Evolutionary conservation across 2,113 vertebrate species (phyloP).

Genomic region (Sprattus sprattus): DNA sequence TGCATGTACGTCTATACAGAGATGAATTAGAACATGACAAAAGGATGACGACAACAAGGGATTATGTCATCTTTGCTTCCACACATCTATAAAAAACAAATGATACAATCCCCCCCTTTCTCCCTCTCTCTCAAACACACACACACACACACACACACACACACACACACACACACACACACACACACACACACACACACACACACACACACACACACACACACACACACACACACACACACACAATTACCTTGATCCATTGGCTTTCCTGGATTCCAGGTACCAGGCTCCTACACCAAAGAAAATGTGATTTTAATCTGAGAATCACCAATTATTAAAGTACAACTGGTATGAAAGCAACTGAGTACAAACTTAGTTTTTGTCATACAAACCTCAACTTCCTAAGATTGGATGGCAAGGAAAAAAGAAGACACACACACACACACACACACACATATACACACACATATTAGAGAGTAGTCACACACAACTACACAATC

Average conservation of each 20-base stretch:
- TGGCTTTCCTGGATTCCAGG: conserved; percentile 88
- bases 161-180: conserved; percentile 16
- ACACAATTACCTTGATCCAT: conserved; percentile 86
- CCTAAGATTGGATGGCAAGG: conserved; percentile 61
- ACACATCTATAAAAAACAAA: background rate
- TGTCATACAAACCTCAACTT: conserved; percentile 74
- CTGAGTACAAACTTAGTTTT: conserved; percentile 14
- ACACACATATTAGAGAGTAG: conserved; percentile 10
- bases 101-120: background rate
- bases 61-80: background rate
- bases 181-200: conserved; percentile 18
- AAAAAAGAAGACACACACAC: conserved; percentile 44
- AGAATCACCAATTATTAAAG: conserved; percentile 16
- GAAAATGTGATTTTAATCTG: conserved; percentile 6
- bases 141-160: conserved; percentile 22
- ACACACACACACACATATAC: conserved; percentile 11
- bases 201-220: background rate
- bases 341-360: background rate
- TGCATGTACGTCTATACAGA: background rate
- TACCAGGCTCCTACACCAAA: conserved; percentile 74
- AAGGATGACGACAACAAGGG: background rate
- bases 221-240: conserved; percentile 10
- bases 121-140: background rate
- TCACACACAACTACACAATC: conserved; percentile 27
- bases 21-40: background rate